phyloP scores from a whole-genome alignment of 2,113 vertebrate species.

The Recurvirostra avosetta region DNA sequence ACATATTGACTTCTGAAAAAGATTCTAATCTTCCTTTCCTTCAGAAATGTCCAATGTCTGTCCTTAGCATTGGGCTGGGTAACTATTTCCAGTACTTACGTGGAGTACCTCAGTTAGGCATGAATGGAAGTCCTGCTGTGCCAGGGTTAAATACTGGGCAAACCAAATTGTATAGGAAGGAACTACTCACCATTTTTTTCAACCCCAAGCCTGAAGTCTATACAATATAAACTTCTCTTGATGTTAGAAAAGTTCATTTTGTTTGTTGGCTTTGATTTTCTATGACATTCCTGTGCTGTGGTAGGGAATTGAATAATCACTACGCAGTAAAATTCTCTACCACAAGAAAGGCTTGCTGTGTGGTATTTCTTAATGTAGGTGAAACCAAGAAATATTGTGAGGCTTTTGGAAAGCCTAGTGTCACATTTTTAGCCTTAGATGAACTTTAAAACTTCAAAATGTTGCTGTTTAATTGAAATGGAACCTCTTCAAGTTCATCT shows the following conservation, averaged over 20 bases:
- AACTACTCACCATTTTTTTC: neutral
- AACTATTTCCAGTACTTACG: neutral
- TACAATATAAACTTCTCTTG: neutral
- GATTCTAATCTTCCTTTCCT: neutral
- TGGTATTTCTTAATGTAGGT: constrained; percentile 60
- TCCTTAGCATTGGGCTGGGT: neutral
- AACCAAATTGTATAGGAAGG: neutral
- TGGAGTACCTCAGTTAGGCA: neutral
- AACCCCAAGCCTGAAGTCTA: neutral
- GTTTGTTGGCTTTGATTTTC: neutral
- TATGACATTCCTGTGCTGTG: neutral
- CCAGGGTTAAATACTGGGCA: neutral
- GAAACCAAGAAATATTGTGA: constrained; percentile 47
- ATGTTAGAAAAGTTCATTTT: neutral
- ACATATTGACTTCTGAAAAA: neutral
- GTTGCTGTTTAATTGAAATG: neutral
- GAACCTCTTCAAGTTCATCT: neutral
- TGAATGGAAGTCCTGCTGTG: neutral
- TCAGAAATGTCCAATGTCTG: neutral
- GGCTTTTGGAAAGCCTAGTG: constrained; percentile 15
- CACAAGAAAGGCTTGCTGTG: constrained; percentile 47
- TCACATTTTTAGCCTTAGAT: constrained; percentile 46
- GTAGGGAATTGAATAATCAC: constrained; percentile 11
- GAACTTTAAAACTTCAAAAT: constrained; percentile 33
- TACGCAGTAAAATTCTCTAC: neutral